These are phyloP conservation scores for Nyctereutes procyonoides DNA, from an alignment of 2,113 vertebrate genomes.

Conservation along the genomic window DNA sequence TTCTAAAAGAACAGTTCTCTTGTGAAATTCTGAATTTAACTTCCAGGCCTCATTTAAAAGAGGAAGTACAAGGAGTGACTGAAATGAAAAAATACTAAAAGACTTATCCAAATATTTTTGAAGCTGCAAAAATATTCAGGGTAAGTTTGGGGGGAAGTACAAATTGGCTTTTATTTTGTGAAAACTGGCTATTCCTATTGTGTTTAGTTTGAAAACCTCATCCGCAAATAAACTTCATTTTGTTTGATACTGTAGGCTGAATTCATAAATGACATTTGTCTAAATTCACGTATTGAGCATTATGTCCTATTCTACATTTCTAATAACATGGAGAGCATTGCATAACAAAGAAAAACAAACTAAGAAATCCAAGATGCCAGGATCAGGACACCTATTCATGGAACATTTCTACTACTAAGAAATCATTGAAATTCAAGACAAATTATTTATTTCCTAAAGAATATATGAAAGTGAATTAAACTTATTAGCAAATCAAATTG, in stretches of 20 bases:
- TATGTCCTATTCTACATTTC: neutral
- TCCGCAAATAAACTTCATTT: constrained; percentile 23
- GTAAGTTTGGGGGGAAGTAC: constrained; percentile 15
- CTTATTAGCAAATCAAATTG: neutral
- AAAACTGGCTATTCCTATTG: neutral
- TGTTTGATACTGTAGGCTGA: constrained; percentile 38
- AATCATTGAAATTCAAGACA: constrained; percentile 7
- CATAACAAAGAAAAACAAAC: neutral
- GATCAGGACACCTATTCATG: neutral
- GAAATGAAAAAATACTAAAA: constrained; percentile 67
- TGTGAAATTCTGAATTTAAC: constrained; percentile 8
- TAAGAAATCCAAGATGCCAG: neutral
- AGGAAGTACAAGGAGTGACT: constrained; percentile 31
- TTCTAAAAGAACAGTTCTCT: constrained; percentile 59
- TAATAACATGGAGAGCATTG: neutral
- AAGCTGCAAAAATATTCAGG: constrained; percentile 66
- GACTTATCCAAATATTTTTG: constrained; percentile 71
- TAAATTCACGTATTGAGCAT: neutral
- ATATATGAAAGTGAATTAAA: neutral
- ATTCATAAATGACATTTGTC: constrained; percentile 52
- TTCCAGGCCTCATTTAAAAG: constrained; percentile 49
- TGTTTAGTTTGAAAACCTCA: constrained; percentile 48
- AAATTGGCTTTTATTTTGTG: constrained; percentile 54
- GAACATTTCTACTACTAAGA: neutral
- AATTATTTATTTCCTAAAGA: constrained; percentile 20